These are phyloP conservation scores for Anisognathus igniventris DNA, from an alignment of 2,797 vertebrate genomes.

Conservation along the genomic window DNA sequence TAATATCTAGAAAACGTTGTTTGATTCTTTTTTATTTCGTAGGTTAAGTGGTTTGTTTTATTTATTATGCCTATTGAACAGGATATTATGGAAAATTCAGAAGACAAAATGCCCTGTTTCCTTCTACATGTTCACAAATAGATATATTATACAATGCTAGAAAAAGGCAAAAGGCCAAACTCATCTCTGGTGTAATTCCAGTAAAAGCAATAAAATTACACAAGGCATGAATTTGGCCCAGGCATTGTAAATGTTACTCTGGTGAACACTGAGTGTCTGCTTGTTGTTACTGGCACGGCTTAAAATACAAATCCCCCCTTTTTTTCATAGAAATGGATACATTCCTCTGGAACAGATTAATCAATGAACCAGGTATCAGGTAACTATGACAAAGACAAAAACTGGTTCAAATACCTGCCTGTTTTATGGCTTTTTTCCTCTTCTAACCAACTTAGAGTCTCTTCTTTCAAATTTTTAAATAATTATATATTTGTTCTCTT, in stretches of 20 bases:
- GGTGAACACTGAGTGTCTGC: conserved; percentile 52
- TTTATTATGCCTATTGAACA: conserved; percentile 50
- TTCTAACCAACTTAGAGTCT: not conserved
- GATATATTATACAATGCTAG: conserved; percentile 57
- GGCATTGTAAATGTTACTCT: conserved; percentile 57
- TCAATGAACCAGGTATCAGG: conserved; percentile 60
- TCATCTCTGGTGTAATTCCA: conserved; percentile 66
- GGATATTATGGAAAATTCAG: conserved; percentile 26
- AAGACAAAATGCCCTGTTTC: conserved; percentile 36
- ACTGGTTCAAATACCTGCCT: not conserved
- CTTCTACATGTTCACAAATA: conserved; percentile 44
- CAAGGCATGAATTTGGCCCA: conserved; percentile 69
- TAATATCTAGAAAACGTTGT: not conserved
- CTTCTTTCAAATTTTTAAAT: not conserved
- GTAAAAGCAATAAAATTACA: conserved; percentile 68
- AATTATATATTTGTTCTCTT: not conserved
- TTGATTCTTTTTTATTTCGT: conserved; percentile 10
- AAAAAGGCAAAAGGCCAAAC: conserved; percentile 57
- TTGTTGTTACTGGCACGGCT: conserved; percentile 40
- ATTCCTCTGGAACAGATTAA: conserved; percentile 57
- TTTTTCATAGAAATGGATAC: conserved; percentile 3
- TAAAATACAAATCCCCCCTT: conserved; percentile 38
- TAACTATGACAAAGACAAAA: conserved; percentile 29
- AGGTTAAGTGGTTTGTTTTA: conserved; percentile 52
- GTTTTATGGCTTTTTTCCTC: not conserved